A percentile compares a stretch with the other conserved stretches of the same genome.
These are phyloP conservation scores for Cariama cristata DNA, from an alignment of 2,113 vertebrate species.

Conservation along the genomic window DNA sequence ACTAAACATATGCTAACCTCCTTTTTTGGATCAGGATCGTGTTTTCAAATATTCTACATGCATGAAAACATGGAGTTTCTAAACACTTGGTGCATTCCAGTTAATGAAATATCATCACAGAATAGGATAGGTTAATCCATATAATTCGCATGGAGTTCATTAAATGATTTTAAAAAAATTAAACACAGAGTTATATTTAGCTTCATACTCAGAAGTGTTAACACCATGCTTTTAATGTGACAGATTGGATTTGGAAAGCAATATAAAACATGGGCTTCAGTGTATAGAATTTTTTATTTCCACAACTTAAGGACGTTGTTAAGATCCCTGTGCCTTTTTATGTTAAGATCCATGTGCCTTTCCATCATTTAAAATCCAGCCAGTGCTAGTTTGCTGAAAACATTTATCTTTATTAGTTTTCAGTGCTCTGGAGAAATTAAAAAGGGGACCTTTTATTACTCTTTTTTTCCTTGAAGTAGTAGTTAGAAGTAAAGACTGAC, in stretches of 20 bases:
- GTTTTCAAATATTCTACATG: background rate
- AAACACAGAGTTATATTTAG: background rate
- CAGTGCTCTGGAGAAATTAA: background rate
- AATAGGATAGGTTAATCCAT: background rate
- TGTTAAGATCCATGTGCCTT: background rate
- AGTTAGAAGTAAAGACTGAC: background rate
- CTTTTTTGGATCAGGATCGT: background rate
- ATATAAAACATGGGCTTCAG: background rate
- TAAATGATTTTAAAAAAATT: background rate
- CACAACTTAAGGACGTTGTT: background rate
- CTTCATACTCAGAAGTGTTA: background rate
- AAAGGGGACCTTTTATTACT: background rate
- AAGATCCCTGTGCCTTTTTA: conserved; percentile 8
- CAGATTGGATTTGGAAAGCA: conserved; percentile 13
- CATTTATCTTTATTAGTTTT: background rate
- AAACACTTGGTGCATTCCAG: background rate
- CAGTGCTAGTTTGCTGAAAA: background rate
- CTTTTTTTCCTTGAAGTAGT: background rate
- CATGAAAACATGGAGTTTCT: background rate
- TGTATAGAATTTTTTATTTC: conserved; percentile 16
- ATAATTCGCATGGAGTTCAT: background rate
- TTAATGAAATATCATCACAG: background rate
- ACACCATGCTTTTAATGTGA: conserved; percentile 37
- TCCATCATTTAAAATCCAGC: background rate
- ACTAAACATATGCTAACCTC: background rate